Percentiles rank a stretch among this genome's conserved stretches.
Conservation (phyloP, 2,888 invertebrate genomes). For the Melanargia galathea region DNA sequence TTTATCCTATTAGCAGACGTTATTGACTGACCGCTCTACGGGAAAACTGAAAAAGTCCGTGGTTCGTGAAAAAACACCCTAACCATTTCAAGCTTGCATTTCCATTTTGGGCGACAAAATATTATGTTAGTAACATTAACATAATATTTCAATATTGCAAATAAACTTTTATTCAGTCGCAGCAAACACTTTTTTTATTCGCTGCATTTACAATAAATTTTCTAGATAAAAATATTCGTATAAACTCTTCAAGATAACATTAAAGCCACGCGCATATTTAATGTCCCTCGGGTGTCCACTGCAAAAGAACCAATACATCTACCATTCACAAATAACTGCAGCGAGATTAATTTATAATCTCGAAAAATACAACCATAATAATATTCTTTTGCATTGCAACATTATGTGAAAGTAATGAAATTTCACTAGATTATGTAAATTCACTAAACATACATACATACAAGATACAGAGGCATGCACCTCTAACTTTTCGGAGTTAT, state of each 20-base stretch:
- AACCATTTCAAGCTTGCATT: background rate
- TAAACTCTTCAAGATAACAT: conserved; percentile 22
- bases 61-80: no score
- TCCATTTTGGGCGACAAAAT: no score
- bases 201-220: conserved; percentile 8
- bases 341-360: conserved; percentile 6
- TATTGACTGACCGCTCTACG: no score
- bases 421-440: background rate
- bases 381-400: background rate
- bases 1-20: no score
- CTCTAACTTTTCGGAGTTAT: no score
- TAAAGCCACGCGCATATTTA: conserved; percentile 17
- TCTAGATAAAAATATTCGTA: conserved; percentile 8
- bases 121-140: background rate
- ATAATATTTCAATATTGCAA: background rate
- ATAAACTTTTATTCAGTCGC: background rate
- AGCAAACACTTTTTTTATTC: background rate
- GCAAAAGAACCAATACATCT: conserved; percentile 1
- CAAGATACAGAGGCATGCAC: no score
- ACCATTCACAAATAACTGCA: conserved; percentile 5
- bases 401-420: background rate
- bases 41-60: no score
- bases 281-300: background rate
- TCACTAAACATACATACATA: no score
- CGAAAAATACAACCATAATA: background rate